Base-by-base conservation (phyloP, 2,113 vertebrate genomes). In the Festucalex cinctus region DNA sequence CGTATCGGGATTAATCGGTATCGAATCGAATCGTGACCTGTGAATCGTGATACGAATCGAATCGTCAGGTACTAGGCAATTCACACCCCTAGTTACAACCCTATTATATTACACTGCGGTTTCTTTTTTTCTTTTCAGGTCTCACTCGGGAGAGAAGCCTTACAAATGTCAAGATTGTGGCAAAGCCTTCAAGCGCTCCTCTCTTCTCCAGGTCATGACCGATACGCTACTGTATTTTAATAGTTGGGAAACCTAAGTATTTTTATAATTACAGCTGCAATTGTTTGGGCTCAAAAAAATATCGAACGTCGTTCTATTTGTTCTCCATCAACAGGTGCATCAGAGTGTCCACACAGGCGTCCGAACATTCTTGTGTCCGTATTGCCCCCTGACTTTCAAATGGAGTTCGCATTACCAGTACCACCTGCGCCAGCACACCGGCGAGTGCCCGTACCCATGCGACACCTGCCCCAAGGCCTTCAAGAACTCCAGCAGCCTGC, bases 341-440 rank as follows among this genome's bases (percentile, higher is more conserved):
- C 90, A 89, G 81, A 92, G 90, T 64, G 94, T 96, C 13, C 95
- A 97, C 85, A 97, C 95, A 0, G 95, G 95, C 36, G 82, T 94
- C 39, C 92, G 95, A 0, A 94, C 94, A 35, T 97, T 96, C 73
- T 87, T 94, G 65, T 97, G 95, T 10, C 91, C 92, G 48, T 94
- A 95, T 70, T 97, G 95, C 13, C 93, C 94, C 5, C 88, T 95
- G 76, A 92, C 95, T 43, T 98, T 97, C 82, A 97, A 97, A 79
- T 97, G 95, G 95, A 95, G 95, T 0, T 97, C 95, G 0, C 95
- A 97, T 86, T 97, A 97, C 88, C 95, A 98, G 88, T 98, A 97
- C 88, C 95, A 97, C 85, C 89, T 96, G 77, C 92, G 95, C 5
- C 95, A 95, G 88, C 96, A 97, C 84, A 94, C 95, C 0, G 96